phyloP scores from a whole-genome alignment of 2,888 invertebrate genomes.

The Isoperla grammatica region DNA sequence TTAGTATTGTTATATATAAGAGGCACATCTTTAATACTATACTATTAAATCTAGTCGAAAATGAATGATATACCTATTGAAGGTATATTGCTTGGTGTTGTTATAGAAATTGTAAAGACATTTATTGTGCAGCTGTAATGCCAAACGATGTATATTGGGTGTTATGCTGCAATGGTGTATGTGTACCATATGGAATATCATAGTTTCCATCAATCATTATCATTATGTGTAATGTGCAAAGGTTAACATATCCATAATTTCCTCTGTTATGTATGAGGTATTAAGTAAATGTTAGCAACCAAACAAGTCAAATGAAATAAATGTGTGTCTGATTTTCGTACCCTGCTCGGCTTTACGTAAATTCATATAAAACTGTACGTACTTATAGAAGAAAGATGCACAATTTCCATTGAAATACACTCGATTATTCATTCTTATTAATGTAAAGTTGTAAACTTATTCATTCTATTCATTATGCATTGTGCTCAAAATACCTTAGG shows the following conservation, averaged over 20 bases:
- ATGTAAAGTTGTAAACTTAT: no score
- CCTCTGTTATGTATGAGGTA: slow-evolving; percentile 13
- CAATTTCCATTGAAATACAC: not conserved
- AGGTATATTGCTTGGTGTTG: slow-evolving; percentile 25
- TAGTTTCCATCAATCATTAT: slow-evolving; percentile 6
- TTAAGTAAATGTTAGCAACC: slow-evolving; percentile 13
- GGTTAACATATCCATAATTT: slow-evolving; percentile 22
- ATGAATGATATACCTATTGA: slow-evolving; percentile 17
- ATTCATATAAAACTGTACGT: not conserved
- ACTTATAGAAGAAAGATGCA: not conserved
- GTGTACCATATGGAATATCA: slow-evolving; percentile 2
- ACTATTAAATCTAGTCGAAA: slow-evolving; percentile 26
- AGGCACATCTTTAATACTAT: slow-evolving; percentile 24
- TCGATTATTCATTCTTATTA: no score
- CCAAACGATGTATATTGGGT: no score
- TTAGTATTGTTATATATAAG: slow-evolving; percentile 21
- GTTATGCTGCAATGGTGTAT: not conserved
- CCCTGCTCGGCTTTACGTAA: slow-evolving; percentile 10
- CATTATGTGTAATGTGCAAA: slow-evolving; percentile 21
- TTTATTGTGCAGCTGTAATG: not conserved
- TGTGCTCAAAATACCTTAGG: no score
- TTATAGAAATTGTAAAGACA: slow-evolving; percentile 16
- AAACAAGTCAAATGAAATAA: not conserved
- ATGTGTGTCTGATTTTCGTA: not conserved
- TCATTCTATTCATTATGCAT: no score